phyloP scores from a whole-genome alignment of 1,140 invertebrate genomes.

The Drusus annulatus region DNA sequence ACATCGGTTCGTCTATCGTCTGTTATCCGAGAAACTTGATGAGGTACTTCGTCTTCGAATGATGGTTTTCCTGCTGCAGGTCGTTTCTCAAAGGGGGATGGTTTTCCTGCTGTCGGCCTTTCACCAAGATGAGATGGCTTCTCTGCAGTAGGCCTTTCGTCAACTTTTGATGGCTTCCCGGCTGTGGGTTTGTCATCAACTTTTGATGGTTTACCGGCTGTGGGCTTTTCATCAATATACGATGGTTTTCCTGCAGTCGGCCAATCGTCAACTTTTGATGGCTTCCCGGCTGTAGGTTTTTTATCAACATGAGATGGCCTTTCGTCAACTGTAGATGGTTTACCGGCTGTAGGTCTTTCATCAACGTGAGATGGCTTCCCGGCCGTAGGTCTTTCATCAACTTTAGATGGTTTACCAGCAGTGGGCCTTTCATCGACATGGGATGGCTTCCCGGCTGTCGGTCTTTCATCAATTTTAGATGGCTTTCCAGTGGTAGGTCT shows the following conservation, averaged over 20 bases:
- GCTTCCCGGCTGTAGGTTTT: constrained; percentile 52
- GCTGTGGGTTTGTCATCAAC: constrained; percentile 4
- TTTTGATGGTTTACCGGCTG: neutral
- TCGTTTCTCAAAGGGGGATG: too few relatives aligned
- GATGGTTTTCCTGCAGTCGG: neutral
- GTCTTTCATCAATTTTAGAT: neutral
- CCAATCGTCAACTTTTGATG: neutral
- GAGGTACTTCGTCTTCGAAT: constrained; percentile 46
- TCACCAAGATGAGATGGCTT: too few relatives aligned
- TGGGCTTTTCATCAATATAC: neutral
- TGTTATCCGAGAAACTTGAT: constrained; percentile 37
- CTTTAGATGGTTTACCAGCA: neutral
- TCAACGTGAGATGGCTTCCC: constrained; percentile 40
- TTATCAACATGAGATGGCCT: constrained; percentile 50
- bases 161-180: constrained; percentile 14
- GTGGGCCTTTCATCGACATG: neutral
- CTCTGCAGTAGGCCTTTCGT: constrained; percentile 59
- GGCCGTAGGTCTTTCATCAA: neutral
- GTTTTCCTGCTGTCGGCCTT: neutral
- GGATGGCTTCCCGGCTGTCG: neutral
- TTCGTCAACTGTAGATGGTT: neutral
- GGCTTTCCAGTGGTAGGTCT: constrained; percentile 52
- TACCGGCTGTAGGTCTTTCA: constrained; percentile 21
- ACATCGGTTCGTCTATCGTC: constrained; percentile 65
- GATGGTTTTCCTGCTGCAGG: constrained; percentile 23